These are phyloP conservation scores for Perithous albicinctus DNA, from an alignment of 2,888 invertebrate genomes.

Conservation along the genomic window DNA sequence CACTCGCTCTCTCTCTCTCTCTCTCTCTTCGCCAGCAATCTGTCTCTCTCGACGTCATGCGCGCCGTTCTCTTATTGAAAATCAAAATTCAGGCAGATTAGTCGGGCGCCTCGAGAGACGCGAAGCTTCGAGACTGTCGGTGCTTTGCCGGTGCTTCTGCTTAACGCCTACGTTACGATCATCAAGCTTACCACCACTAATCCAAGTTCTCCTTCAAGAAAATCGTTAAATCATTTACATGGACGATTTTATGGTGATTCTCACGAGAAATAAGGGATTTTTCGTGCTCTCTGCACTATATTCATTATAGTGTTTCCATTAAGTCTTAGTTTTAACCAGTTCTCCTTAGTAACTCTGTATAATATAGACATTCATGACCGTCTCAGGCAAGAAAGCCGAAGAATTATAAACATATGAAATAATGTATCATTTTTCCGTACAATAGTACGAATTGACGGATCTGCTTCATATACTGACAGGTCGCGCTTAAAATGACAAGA, in stretches of 20 bases:
- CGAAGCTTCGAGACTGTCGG: slow-evolving; percentile 13
- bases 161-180: slow-evolving; percentile 20
- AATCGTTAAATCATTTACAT: slow-evolving; percentile 27
- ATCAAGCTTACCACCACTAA: slow-evolving; percentile 36
- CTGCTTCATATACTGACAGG: not conserved
- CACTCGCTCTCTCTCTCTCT: slow-evolving; percentile 64
- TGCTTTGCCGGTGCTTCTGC: slow-evolving; percentile 5
- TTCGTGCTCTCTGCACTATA: not conserved
- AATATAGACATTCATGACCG: not conserved
- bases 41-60: slow-evolving; percentile 45
- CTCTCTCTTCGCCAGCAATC: slow-evolving; percentile 39
- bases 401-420: not conserved
- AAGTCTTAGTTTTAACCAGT: not conserved
- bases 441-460: not conserved
- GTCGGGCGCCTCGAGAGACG: slow-evolving; percentile 68
- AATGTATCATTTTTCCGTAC: not conserved
- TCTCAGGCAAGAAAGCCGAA: not conserved
- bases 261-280: not conserved
- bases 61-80: slow-evolving; percentile 81
- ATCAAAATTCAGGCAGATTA: slow-evolving; percentile 83
- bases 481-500: not conserved
- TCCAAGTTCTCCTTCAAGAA: slow-evolving; percentile 25
- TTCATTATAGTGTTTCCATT: not conserved
- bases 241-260: slow-evolving; percentile 1
- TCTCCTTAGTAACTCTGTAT: not conserved